A percentile compares a stretch with the other conserved stretches of the same genome.
Conservation (phyloP, 2,888 invertebrate species). For the Loripinus fragilis region DNA sequence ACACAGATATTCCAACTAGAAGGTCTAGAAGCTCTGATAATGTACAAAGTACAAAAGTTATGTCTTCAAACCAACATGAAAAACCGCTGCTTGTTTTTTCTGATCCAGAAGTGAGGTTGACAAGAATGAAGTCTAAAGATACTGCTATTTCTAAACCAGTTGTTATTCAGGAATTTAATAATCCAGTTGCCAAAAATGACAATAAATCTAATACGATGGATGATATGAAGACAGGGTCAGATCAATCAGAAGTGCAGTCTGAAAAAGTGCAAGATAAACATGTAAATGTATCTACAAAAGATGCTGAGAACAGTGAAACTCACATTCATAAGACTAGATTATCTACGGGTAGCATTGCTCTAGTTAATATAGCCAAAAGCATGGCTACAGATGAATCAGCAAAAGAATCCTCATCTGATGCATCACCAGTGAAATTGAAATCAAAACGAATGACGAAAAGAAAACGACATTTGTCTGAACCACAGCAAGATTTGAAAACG, state of each 20-base stretch:
- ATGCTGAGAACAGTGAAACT: neutral
- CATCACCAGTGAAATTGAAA: neutral
- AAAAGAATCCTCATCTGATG: neutral
- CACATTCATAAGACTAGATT: slow-evolving; percentile 45
- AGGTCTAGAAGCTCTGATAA: neutral
- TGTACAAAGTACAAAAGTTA: neutral
- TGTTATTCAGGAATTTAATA: neutral
- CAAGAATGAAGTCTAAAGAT: neutral
- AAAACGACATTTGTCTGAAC: neutral
- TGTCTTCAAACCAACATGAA: neutral
- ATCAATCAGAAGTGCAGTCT: too few species aligned
- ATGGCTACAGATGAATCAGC: neutral
- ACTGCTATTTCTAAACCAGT: neutral
- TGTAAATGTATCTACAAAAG: too few species aligned
- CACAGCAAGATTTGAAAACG: neutral
- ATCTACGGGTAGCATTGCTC: slow-evolving; percentile 49
- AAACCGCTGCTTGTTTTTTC: neutral
- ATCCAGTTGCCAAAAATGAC: too few species aligned
- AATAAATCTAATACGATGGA: too few species aligned
- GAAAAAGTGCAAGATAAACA: too few species aligned
- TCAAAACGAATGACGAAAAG: neutral
- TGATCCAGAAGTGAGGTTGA: neutral
- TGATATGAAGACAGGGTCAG: too few species aligned
- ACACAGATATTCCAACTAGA: neutral
- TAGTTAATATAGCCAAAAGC: neutral